Evolutionary conservation across 2,113 vertebrate genomes (phyloP).

Genomic region (Gallinago jamesoni): DNA sequence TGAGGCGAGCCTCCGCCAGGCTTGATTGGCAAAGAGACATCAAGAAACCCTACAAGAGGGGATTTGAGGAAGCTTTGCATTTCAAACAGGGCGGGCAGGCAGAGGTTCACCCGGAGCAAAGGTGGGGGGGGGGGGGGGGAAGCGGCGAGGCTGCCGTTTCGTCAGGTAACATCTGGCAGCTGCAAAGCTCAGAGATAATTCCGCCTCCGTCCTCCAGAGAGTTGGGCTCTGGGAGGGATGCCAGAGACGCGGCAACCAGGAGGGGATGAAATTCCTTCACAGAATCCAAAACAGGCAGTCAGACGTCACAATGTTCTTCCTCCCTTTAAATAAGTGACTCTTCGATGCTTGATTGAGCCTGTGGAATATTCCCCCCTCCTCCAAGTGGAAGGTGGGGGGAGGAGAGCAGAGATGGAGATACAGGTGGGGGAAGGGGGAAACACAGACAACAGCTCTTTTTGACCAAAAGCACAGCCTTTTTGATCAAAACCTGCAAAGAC

Average conservation of each 20-base stretch:
- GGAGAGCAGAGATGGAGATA: not conserved
- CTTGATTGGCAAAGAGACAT: not conserved
- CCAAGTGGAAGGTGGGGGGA: not conserved
- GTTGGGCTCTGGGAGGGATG: slow-evolving; percentile 33
- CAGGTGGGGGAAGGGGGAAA: not conserved
- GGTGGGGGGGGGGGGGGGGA: not conserved
- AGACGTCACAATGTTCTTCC: slow-evolving; percentile 5
- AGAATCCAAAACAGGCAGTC: slow-evolving; percentile 52
- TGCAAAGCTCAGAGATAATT: slow-evolving; percentile 48
- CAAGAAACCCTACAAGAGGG: not conserved
- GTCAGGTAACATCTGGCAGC: slow-evolving; percentile 46
- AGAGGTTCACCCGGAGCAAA: slow-evolving; percentile 17
- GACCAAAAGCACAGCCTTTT: not conserved
- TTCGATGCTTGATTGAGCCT: not conserved
- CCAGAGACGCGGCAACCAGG: slow-evolving; percentile 5
- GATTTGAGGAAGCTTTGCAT: slow-evolving; percentile 30
- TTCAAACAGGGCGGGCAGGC: slow-evolving; percentile 19
- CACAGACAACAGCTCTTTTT: not conserved
- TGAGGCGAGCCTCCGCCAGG: not conserved
- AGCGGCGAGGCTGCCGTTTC: not conserved
- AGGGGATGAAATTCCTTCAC: slow-evolving; percentile 60
- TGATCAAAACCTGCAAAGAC: not conserved
- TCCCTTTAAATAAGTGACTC: not conserved
- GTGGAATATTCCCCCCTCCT: not conserved
- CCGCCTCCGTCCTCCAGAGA: slow-evolving; percentile 37